Evolutionary conservation across 1,140 invertebrate species (phyloP).

Genomic region (Pararge aegeria): DNA sequence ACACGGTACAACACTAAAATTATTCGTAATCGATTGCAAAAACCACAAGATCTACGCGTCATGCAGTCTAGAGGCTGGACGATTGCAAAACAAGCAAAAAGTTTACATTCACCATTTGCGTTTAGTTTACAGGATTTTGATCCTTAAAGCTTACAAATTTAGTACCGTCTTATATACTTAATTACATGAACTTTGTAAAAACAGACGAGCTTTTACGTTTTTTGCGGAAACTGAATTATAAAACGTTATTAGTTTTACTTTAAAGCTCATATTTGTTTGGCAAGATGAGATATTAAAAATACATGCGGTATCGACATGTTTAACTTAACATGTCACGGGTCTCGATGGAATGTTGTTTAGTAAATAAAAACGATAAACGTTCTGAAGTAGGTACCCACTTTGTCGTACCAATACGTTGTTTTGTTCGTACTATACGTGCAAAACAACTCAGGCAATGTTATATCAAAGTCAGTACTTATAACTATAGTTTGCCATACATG

Average conservation of each 20-base stretch:
- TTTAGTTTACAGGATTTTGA: constrained; percentile 19
- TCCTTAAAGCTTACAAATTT: constrained; percentile 25
- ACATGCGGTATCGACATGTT: constrained; percentile 35
- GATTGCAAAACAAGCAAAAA: constrained; percentile 54
- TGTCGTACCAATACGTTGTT: constrained; percentile 13
- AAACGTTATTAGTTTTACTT: constrained; percentile 3
- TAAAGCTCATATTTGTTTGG: constrained; percentile 28
- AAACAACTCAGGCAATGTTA: no score
- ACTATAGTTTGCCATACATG: no score
- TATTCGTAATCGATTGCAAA: constrained; percentile 61
- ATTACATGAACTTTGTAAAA: constrained; percentile 25
- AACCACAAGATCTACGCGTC: constrained; percentile 67
- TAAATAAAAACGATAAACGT: constrained; percentile 36
- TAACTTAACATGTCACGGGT: constrained; percentile 41
- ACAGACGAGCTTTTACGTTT: constrained; percentile 24
- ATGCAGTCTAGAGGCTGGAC: constrained; percentile 59
- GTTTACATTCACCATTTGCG: constrained; percentile 20
- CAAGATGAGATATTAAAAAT: constrained; percentile 3
- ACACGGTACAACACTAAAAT: constrained; percentile 46
- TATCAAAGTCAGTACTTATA: no score
- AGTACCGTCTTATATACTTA: constrained; percentile 10
- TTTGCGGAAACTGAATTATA: constrained; percentile 15
- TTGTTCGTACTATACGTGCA: no score
- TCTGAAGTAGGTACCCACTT: not conserved
- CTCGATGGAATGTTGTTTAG: constrained; percentile 43